phyloP scores from a whole-genome alignment of 2,888 invertebrate species.

The Theristus sp. region DNA sequence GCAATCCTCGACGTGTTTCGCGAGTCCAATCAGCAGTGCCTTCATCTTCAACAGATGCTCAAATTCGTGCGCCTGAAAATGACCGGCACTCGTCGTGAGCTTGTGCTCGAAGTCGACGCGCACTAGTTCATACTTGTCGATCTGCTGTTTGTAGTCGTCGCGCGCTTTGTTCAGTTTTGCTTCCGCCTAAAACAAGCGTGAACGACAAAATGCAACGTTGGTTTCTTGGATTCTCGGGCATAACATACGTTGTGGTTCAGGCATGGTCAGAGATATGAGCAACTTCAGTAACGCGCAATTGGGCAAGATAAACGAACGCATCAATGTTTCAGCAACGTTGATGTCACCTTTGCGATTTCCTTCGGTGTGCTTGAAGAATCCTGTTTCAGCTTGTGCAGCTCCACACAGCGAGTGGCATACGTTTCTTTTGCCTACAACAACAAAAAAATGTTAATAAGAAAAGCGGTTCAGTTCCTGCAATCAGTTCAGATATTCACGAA shows the following conservation, averaged over 20 bases:
- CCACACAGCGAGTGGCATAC: conserved; percentile 63
- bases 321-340: too few relatives aligned
- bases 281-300: too few relatives aligned
- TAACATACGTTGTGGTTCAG: background rate
- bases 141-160: conserved; percentile 72
- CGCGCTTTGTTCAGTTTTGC: conserved; percentile 76
- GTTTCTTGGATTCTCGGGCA: background rate
- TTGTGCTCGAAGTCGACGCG: conserved; percentile 86
- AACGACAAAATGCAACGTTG: too few relatives aligned
- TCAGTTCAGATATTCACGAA: too few relatives aligned
- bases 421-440: conserved; percentile 57
- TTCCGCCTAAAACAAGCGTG: too few relatives aligned
- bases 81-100: conserved; percentile 46
- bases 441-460: too few relatives aligned
- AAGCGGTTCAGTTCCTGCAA: too few relatives aligned
- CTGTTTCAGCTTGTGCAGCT: conserved; percentile 69
- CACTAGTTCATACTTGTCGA: conserved; percentile 75
- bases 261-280: conserved; percentile 2
- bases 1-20: conserved; percentile 17
- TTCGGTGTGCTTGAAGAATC: conserved; percentile 65
- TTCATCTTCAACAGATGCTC: conserved; percentile 18
- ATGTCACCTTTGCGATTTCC: conserved; percentile 61
- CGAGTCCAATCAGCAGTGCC: conserved; percentile 7
- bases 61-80: conserved; percentile 13
- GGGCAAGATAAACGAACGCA: too few relatives aligned